A percentile compares a stretch with the other conserved stretches of the same genome.
phyloP scores from a whole-genome alignment of 2,888 invertebrate genomes.

The Uropetala carovei region DNA sequence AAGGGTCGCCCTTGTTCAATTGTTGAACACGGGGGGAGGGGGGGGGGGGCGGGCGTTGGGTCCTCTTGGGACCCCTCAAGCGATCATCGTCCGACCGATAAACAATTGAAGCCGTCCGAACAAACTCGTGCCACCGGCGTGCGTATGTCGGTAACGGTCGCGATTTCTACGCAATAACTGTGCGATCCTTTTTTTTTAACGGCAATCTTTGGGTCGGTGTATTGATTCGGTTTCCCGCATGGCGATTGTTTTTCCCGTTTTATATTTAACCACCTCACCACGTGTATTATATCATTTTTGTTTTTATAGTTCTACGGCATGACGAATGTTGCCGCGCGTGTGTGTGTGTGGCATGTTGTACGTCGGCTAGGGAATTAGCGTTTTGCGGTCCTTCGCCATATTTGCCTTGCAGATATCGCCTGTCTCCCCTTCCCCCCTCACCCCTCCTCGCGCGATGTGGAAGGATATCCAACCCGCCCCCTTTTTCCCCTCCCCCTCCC shows the following conservation, averaged over 20 bases:
- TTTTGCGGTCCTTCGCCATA: slow-evolving; percentile 40
- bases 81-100: too few relatives aligned
- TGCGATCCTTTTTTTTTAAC: too few relatives aligned
- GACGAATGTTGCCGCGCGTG: background rate
- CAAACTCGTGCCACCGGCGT: too few relatives aligned
- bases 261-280: background rate
- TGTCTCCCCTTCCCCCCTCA: background rate
- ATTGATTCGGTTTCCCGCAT: background rate
- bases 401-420: slow-evolving; percentile 56
- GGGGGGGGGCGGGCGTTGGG: too few relatives aligned
- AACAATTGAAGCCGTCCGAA: too few relatives aligned
- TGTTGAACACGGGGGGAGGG: too few relatives aligned
- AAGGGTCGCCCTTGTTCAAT: too few relatives aligned
- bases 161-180: too few relatives aligned
- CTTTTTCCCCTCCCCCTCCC: background rate
- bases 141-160: too few relatives aligned
- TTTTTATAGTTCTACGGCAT: background rate
- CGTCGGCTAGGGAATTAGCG: background rate
- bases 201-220: too few relatives aligned
- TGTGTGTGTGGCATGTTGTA: background rate
- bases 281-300: background rate
- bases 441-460: background rate
- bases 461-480: background rate
- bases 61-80: too few relatives aligned
- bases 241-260: background rate